A percentile compares a stretch with the other conserved stretches of the same genome.
phyloP scores from a whole-genome alignment of 2,113 vertebrate species.

The Cephalopterus ornatus region DNA sequence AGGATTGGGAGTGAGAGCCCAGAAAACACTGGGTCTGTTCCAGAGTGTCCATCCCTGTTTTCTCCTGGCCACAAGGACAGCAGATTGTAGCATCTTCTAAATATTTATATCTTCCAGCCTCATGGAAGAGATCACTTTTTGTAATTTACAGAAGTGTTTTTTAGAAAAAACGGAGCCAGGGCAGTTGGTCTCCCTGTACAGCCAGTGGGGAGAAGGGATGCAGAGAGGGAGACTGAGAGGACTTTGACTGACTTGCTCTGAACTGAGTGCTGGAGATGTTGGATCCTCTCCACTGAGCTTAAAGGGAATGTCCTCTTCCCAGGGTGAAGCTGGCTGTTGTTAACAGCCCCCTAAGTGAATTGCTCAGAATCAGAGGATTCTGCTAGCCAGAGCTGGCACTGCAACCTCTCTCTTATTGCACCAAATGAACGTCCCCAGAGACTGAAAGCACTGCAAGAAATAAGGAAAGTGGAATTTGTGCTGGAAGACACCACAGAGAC shows the following conservation, averaged over 20 bases:
- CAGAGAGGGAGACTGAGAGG: background rate
- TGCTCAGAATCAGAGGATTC: background rate
- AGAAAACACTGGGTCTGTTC: background rate
- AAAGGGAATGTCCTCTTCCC: background rate
- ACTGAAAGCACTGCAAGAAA: background rate
- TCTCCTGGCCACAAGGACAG: background rate
- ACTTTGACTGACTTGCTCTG: background rate
- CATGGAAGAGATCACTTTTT: background rate
- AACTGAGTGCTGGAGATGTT: background rate
- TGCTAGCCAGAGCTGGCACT: background rate
- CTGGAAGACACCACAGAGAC: background rate
- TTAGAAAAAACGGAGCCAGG: background rate
- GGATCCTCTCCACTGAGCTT: background rate
- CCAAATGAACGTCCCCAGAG: background rate
- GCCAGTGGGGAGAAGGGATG: background rate
- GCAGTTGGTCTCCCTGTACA: background rate
- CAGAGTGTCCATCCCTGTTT: background rate
- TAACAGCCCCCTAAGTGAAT: background rate
- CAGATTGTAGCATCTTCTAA: constrained; percentile 1
- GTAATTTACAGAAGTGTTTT: background rate
- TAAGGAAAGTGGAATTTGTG: background rate
- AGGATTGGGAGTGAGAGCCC: background rate
- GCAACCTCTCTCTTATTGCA: background rate
- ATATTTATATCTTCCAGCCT: constrained; percentile 6
- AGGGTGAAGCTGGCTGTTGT: background rate